Evolutionary conservation across 92 coral and sea anemone species (phyloP).

Genomic region (Siderastrea siderea): DNA sequence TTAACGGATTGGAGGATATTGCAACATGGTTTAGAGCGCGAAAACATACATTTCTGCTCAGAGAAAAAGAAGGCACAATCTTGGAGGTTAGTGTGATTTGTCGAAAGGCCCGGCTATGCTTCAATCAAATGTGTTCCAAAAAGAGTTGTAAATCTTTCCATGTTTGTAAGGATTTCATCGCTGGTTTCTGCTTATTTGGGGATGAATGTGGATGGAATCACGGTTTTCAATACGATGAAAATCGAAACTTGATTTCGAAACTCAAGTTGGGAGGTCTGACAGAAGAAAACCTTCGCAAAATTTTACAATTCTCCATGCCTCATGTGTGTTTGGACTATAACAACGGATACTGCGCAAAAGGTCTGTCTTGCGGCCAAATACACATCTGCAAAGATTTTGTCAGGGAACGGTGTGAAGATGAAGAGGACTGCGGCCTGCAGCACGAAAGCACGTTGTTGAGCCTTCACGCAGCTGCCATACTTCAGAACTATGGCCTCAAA

Average conservation of each 20-base stretch:
- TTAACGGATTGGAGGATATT: conserved; percentile 31
- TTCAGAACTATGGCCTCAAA: conserved; percentile 49
- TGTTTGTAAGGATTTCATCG: conserved; percentile 56
- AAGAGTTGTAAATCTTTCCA: conserved; percentile 52
- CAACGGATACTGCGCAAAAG: conserved; percentile 25
- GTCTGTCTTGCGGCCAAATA: conserved; percentile 30
- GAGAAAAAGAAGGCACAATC: conserved; percentile 46
- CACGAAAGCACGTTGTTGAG: conserved; percentile 60
- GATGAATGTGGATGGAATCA: conserved; percentile 50
- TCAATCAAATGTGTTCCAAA: conserved; percentile 24
- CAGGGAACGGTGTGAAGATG: conserved; percentile 39
- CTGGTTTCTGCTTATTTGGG: conserved; percentile 62
- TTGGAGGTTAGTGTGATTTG: conserved; percentile 35
- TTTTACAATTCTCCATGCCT: conserved; percentile 61
- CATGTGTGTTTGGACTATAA: conserved; percentile 69
- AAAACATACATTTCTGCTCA: conserved; percentile 46
- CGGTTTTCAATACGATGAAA: conserved; percentile 31
- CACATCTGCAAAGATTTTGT: conserved; percentile 72
- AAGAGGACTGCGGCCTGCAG: conserved; percentile 36
- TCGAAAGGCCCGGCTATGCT: conserved; percentile 56
- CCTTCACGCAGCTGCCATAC: conserved; percentile 36
- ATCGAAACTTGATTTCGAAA: conserved; percentile 34
- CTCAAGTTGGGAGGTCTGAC: conserved; percentile 54
- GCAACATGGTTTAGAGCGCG: conserved; percentile 49
- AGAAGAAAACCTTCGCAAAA: conserved; percentile 49